A percentile compares a stretch with the other conserved stretches of the same genome.
These are phyloP conservation scores for Cyprinus carpio DNA, from an alignment of 2,113 vertebrate genomes.

Conservation along the genomic window DNA sequence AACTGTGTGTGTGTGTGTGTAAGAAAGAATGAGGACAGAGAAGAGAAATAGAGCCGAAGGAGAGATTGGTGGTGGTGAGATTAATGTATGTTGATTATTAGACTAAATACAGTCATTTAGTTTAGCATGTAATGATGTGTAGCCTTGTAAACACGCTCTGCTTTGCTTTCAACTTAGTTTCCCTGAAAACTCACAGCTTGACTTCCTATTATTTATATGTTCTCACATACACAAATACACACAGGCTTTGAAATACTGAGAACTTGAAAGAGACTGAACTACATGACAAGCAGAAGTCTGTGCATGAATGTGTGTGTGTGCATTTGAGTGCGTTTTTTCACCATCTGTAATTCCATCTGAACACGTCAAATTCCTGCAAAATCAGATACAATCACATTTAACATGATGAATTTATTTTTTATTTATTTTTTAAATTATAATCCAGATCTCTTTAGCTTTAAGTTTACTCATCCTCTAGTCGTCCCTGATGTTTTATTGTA, in stretches of 20 bases:
- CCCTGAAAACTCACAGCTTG: slow-evolving; percentile 21
- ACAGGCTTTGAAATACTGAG: neutral
- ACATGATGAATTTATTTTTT: neutral
- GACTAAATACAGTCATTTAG: slow-evolving; percentile 19
- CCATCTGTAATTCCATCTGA: neutral
- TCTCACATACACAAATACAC: neutral
- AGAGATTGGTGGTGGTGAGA: neutral
- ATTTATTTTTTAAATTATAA: neutral
- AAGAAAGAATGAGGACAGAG: slow-evolving; percentile 51
- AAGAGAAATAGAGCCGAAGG: neutral
- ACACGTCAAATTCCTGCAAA: neutral
- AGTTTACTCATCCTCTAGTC: too few relatives aligned
- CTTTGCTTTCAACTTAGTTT: neutral
- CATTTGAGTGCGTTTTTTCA: slow-evolving; percentile 42
- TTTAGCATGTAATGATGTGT: neutral
- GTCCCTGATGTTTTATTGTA: neutral
- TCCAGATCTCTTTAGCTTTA: neutral
- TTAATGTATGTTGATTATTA: neutral
- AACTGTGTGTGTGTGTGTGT: slow-evolving; percentile 57
- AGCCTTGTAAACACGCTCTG: neutral
- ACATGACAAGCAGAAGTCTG: neutral
- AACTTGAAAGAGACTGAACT: slow-evolving; percentile 6
- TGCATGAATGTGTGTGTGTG: neutral
- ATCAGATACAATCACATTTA: slow-evolving; percentile 1
- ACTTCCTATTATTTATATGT: slow-evolving; percentile 17